Evolutionary conservation across 1,140 invertebrate species (phyloP).

Genomic region (Notospermus geniculatus): DNA sequence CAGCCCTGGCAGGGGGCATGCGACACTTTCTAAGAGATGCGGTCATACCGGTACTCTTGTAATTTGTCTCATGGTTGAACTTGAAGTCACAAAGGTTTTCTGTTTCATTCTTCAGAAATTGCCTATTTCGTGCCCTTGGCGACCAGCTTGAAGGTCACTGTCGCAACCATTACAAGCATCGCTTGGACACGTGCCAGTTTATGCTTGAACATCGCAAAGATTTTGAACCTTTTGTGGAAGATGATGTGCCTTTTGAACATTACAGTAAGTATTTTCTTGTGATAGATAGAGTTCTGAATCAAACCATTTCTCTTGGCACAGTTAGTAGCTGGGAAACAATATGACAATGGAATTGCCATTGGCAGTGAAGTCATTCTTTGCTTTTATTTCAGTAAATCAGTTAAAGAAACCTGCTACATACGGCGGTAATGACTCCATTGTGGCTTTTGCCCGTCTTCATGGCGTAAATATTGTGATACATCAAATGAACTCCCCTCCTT

Average conservation of each 20-base stretch:
- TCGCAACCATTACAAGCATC: conserved; percentile 56
- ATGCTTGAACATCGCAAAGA: conserved; percentile 57
- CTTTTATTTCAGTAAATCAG: conserved; percentile 52
- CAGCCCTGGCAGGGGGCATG: no score
- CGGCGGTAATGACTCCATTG: conserved; percentile 62
- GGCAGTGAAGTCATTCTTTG: no score
- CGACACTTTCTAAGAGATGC: no score
- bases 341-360: no score
- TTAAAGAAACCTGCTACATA: conserved; percentile 59
- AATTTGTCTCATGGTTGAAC: no score
- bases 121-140: conserved; percentile 60
- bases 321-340: no score
- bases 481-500: conserved; percentile 58
- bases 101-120: conserved; percentile 61
- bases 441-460: conserved; percentile 60
- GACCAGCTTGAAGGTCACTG: conserved; percentile 60
- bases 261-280: conserved; percentile 50
- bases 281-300: no score
- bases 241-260: conserved; percentile 59
- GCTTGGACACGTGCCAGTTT: conserved; percentile 57
- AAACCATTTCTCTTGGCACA: no score
- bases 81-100: no score
- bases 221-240: conserved; percentile 62
- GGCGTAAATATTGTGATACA: conserved; percentile 60
- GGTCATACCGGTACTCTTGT: no score